These are phyloP conservation scores for Mormyrus iriodes DNA, from an alignment of 2,113 vertebrate genomes.

Conservation along the genomic window DNA sequence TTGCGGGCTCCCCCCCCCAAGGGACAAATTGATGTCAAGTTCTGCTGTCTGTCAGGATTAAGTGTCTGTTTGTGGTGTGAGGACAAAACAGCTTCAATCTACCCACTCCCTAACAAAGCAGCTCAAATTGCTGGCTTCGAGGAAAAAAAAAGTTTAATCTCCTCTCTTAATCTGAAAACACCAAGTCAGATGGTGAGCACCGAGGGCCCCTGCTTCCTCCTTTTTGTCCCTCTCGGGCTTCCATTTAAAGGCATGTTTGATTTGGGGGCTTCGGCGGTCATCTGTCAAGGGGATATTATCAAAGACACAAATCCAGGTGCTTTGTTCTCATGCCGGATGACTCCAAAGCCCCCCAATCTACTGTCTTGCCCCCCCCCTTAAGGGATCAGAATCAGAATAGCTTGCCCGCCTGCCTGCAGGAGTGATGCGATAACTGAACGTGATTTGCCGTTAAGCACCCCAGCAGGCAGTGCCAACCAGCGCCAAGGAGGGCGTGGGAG, in stretches of 20 bases:
- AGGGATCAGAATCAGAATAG: not conserved
- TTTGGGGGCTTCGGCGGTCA: conserved; percentile 5
- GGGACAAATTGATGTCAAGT: conserved; percentile 82
- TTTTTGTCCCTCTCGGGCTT: conserved; percentile 25
- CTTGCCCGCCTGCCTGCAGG: not conserved
- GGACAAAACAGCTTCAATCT: conserved; percentile 77
- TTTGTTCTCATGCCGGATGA: conserved; percentile 23
- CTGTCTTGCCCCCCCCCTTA: not conserved
- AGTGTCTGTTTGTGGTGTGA: conserved; percentile 75
- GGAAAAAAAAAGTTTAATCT: conserved; percentile 70
- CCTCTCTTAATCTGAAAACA: conserved; percentile 68
- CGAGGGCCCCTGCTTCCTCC: conserved; percentile 40
- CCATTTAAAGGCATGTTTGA: conserved; percentile 25
- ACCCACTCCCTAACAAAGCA: conserved; percentile 67
- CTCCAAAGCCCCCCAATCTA: conserved; percentile 12
- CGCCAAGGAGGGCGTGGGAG: not conserved
- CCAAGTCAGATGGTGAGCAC: conserved; percentile 43
- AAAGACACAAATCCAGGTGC: conserved; percentile 38
- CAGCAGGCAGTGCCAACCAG: conserved; percentile 18
- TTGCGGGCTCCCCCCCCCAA: conserved; percentile 65
- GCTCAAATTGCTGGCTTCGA: conserved; percentile 68
- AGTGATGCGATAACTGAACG: not conserved
- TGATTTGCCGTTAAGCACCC: not conserved
- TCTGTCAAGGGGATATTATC: conserved; percentile 32
- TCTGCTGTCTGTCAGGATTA: conserved; percentile 84